These are phyloP conservation scores for Epirrita christyi DNA, from an alignment of 2,888 invertebrate species.

Conservation along the genomic window DNA sequence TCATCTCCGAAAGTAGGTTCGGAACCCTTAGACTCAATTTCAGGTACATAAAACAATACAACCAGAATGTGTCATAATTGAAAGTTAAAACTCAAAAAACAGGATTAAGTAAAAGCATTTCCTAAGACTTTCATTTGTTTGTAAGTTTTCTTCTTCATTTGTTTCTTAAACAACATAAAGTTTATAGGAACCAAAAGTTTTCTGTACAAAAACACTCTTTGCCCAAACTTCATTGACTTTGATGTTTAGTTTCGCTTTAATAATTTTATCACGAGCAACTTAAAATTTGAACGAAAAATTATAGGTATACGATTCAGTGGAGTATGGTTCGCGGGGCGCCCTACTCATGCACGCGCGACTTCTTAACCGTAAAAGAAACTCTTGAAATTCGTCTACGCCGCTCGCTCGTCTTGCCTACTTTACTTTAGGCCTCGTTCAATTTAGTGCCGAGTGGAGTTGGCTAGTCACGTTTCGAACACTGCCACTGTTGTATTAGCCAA, in stretches of 20 bases:
- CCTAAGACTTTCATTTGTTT: slow-evolving; percentile 1
- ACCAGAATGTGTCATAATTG: background rate
- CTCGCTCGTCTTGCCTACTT: slow-evolving; percentile 59
- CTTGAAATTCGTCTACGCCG: slow-evolving; percentile 75
- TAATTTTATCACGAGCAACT: slow-evolving; percentile 1
- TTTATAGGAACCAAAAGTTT: slow-evolving; percentile 12
- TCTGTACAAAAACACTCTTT: slow-evolving; percentile 5
- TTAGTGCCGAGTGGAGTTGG: slow-evolving; percentile 51
- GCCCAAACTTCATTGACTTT: slow-evolving; percentile 8
- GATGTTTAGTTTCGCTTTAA: background rate
- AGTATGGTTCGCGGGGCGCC: slow-evolving; percentile 37
- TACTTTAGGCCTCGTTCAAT: slow-evolving; percentile 60
- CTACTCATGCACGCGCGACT: slow-evolving; percentile 73
- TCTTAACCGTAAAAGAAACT: slow-evolving; percentile 73
- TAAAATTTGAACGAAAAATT: slow-evolving; percentile 12
- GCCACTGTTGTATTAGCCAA: slow-evolving; percentile 34
- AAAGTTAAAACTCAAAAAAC: background rate
- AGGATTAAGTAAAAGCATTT: background rate
- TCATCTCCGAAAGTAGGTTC: background rate
- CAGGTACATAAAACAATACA: background rate
- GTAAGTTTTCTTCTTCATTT: slow-evolving; percentile 7
- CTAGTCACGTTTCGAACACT: slow-evolving; percentile 55
- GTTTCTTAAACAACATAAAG: slow-evolving; percentile 13
- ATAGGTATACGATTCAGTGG: slow-evolving; percentile 28
- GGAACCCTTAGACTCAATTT: background rate